Evolutionary conservation across 1,140 invertebrate species (phyloP), one percentile per base, ranked within the genome.

Genomic region (Drosophila insularis): DNA sequence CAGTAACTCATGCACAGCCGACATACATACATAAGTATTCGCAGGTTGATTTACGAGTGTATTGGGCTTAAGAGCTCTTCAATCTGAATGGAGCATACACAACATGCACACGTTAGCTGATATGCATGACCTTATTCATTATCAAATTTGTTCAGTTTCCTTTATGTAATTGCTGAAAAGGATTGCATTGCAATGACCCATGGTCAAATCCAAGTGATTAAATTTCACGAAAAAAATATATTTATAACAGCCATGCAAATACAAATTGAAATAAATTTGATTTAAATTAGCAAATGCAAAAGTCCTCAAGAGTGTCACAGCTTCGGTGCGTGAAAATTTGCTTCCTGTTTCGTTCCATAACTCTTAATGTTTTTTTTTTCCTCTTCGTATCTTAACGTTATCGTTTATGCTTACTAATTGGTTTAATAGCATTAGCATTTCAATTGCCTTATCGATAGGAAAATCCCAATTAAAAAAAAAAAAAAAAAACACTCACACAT

Each of bases 381-480:
- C 35, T 4, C 14, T 10, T 14, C 17, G 3, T 21, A 50, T 21
- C 19, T 50, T 11, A 6, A 50, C 17, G 43, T 46, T 14, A 46
- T 46, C 6, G 13, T 4, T n/a, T 27, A 46, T 43, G 7, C 43
- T 10, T 61, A 27, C 31, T 6, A 59, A 54, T 56, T 63, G 40
- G 37, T 60, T 69, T 37, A 55, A 43, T 50, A 50, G 43, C 43
- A 50, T 50, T 50, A 50, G 17, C 43, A 50, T 19, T 21, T 50
- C 17, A 50, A 50, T 50, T 19, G 43, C 2, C 43, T 50, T 50
- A 50, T 50, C 43, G 43, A 50, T 50, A 21, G 8, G 8, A 11
- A 21, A 19, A 50, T 50, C 17, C 17, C 43, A 50, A 50, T 50
- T 50, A 17, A 17, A 43, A 43, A 3, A 11, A 50, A 50, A 7